Base-by-base conservation (phyloP, 2,888 invertebrate species). In the Hymenopus coronatus region DNA sequence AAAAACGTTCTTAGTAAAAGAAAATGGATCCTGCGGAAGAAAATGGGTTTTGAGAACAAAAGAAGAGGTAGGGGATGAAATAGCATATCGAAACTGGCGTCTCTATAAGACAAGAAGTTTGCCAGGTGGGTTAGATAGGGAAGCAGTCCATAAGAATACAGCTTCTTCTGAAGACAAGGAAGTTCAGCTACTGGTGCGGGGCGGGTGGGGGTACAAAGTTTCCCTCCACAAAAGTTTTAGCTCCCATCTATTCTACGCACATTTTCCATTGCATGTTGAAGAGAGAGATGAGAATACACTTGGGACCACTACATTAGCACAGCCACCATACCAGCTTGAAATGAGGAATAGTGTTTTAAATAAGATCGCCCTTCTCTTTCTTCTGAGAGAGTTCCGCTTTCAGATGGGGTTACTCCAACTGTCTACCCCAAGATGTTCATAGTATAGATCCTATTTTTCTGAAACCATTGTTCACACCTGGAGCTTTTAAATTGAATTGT, bases 231-330 rank as follows among this genome's bases (percentile, higher is more conserved):
- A 28, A 28, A 30, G 30, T 83, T 83, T 83, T 83, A 28, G 28
- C 30, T 30, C 83, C 27, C 30, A 30, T 28, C 30, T 27, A 30
- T 28, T 83, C 83, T 83, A 83, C 83, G 30, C 28, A 28, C 83
- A 28, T 83, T 83, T 28, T 28, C 28, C 28, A 83, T 83, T 83
- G 28, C 30, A 30, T 83, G 83, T 30, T 83, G 20, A 30, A 25
- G 54, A 83, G 83, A 83, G 83, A 28, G 20, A 82, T 4, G 82
- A 28, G 54, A 70, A 70, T 70, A 82, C 88, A 84, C 83, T 25
- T 83, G 86, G 86, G 88, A 83, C 82, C 81, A 89, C 33, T 89
- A 89, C 88, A 89, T 89, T 89, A 89, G 88, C 85, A 83, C 88
- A 85, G 89, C 81, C 89, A 70, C 54, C 54, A 70, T 6, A 89